Percentiles rank a stretch among this genome's conserved stretches.
These are phyloP conservation scores for Pseudocheirus occidentalis DNA, from an alignment of 2,797 vertebrate genomes.

Conservation along the genomic window DNA sequence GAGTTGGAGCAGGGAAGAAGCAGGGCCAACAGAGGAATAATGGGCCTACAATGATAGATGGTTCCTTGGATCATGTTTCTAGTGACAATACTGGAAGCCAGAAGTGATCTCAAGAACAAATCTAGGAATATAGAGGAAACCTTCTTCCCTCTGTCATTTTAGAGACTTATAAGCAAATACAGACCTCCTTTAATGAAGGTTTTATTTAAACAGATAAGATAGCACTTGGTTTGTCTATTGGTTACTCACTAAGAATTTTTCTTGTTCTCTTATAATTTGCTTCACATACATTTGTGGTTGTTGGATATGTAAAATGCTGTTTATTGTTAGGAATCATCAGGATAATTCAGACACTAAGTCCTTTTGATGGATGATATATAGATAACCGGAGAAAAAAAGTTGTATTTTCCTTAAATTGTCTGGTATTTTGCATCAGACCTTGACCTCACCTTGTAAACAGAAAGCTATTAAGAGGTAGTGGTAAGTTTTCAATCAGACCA, in stretches of 20 bases:
- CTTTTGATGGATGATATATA: neutral
- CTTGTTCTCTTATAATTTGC: neutral
- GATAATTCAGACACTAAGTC: neutral
- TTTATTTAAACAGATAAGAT: neutral
- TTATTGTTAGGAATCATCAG: conserved; percentile 57
- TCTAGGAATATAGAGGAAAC: conserved; percentile 23
- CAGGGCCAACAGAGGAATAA: conserved; percentile 65
- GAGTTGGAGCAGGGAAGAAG: conserved; percentile 56
- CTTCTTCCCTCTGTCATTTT: conserved; percentile 34
- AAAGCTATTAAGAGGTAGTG: neutral
- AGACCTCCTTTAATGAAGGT: neutral
- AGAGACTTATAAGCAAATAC: conserved; percentile 56
- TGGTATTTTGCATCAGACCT: neutral
- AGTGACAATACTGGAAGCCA: conserved; percentile 63
- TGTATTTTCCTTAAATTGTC: neutral
- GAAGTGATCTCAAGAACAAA: conserved; percentile 61
- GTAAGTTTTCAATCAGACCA: neutral
- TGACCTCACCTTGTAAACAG: neutral
- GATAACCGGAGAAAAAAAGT: neutral
- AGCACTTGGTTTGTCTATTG: neutral
- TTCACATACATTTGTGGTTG: neutral
- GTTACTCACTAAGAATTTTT: neutral
- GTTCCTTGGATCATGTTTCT: conserved; percentile 64
- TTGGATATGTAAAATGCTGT: neutral
- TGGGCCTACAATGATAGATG: conserved; percentile 71